Base-by-base conservation (phyloP, 2,888 invertebrate species). In the Patella caerulea region DNA sequence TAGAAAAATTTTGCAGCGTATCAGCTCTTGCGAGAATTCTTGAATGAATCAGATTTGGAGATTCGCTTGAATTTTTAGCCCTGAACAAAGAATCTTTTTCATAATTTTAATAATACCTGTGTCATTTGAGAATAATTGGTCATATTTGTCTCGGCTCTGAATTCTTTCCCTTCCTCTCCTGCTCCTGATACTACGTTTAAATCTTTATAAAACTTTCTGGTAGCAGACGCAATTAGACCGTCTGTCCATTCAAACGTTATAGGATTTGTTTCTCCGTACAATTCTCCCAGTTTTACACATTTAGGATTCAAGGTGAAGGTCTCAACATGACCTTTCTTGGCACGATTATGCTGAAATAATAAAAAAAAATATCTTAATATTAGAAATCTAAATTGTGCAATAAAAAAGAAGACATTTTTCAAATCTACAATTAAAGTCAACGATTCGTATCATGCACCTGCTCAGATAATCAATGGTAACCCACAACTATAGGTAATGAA, bases 201-300 rank as follows among this genome's bases (percentile, higher is more conserved):
- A 71, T 90, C 88, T 72, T 85, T 85, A 55, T 89, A 86, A 78
- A 91, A 91, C 69, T 86, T 86, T 53, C 91, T 79, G 12, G 89
- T 89, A 45, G 90, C 89, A 72, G 86, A 87, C 70, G 90, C 90
- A 77, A 92, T 90, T n/a, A 92, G 87, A 3, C 92, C 92, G 81
- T 92, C 91, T 54, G 89, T 87, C 91, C 91, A 92, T 81, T 92
- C 92, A 81, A 90, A 90, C 11, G 91, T 92, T 81, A 89, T 88
- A 14, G 90, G 88, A 82, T 92, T 90, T 45, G 90, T 90, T 73
- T 89, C 89, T 12, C 92, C 92, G 81, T 91, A 92, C 70, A 92
- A 84, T 78, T 92, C 90, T 17, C 89, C 90, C 15, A 91, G 85
- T 70, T 87, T 88, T 52, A 91, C 90, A 86, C 91, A 90, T 80